Base-by-base conservation (phyloP, 1,140 invertebrate genomes). In the Samia ricini region DNA sequence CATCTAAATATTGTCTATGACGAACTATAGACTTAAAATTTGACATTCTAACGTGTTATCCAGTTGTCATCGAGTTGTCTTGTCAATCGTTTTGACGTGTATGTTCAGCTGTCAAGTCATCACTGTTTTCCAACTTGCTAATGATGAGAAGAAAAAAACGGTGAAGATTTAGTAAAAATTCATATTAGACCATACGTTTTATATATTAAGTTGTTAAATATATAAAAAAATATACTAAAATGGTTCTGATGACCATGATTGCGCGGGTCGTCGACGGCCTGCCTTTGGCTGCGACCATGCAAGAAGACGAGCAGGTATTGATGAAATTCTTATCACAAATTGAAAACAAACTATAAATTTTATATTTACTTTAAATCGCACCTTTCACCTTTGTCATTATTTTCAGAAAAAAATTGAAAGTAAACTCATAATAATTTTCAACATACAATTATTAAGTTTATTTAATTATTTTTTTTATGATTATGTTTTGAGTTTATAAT, bases 241-340 rank as follows among this genome's bases (percentile, higher is more conserved):
- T 99, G 98, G 96, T 99, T 76, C 86, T 99, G 69, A 94, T 99
- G 91, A 99, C 98, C 64, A 98, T 99, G 96, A 99, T 99, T 80
- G 98, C 98, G 3, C 92, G 99, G 69, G 94, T 99, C 68, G 94
- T 95, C 63, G 99, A 99, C 91, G 98, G 98, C 5, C 92, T 99
- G 64, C 98, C 98, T 52, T 88, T 99, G 69, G 97, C 98, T 26
- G 99, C 98, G 29, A 98, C 98, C 26, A 97, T 99, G 93, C 98
- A 99, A 91, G 98, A 99, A 83, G 98, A 99, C 85, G 98, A 99
- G 91, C 97, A 99, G 94, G 98, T 99, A 92, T 64, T 42, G 36
- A 22, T 4, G 20, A 59, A 8, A 12, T 50, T 56, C 10, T 15
- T 42, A 1, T 21, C 7, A 22, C 10, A 21, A 15, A 22, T 21